phyloP scores from a whole-genome alignment of 2,888 invertebrate genomes.

The Pachymerium ferrugineum region DNA sequence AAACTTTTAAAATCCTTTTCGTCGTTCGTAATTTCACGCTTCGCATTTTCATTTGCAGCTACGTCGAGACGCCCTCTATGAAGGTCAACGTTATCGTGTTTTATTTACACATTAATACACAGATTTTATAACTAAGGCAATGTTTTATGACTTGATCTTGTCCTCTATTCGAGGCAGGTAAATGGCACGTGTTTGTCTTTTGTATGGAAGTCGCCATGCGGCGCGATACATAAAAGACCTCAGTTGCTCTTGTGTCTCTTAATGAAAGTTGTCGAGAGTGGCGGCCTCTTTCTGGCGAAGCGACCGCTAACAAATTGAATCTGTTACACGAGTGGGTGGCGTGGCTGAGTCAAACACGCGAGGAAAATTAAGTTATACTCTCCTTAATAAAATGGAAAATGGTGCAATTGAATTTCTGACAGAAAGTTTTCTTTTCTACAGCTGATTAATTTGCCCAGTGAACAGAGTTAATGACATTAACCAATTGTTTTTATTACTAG shows the following conservation, averaged over 20 bases:
- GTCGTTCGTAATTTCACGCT: slow-evolving; percentile 15
- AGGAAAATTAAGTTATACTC: slow-evolving; percentile 16
- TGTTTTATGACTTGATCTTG: slow-evolving; percentile 6
- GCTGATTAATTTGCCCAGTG: background rate
- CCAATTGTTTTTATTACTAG: background rate
- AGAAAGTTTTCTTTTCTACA: background rate
- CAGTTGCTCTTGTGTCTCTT: slow-evolving; percentile 10
- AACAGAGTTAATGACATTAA: background rate
- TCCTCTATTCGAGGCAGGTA: background rate
- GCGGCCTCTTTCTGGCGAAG: slow-evolving; percentile 16
- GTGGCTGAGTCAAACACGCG: slow-evolving; percentile 24
- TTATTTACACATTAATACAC: slow-evolving; percentile 4
- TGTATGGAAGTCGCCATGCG: background rate
- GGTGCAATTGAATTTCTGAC: slow-evolving; percentile 16
- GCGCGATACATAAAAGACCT: slow-evolving; percentile 22
- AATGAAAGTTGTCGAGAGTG: slow-evolving; percentile 23
- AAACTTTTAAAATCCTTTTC: slow-evolving; percentile 13
- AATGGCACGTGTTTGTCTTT: background rate
- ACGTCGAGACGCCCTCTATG: background rate
- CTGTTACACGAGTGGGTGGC: slow-evolving; percentile 11
- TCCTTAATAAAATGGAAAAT: slow-evolving; percentile 19
- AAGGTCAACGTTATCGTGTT: background rate
- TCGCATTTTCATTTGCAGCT: slow-evolving; percentile 19
- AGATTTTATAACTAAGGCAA: background rate
- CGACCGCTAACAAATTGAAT: slow-evolving; percentile 24